Evolutionary conservation across 2,888 invertebrate genomes (phyloP).

Genomic region (Apotomis betuletana): DNA sequence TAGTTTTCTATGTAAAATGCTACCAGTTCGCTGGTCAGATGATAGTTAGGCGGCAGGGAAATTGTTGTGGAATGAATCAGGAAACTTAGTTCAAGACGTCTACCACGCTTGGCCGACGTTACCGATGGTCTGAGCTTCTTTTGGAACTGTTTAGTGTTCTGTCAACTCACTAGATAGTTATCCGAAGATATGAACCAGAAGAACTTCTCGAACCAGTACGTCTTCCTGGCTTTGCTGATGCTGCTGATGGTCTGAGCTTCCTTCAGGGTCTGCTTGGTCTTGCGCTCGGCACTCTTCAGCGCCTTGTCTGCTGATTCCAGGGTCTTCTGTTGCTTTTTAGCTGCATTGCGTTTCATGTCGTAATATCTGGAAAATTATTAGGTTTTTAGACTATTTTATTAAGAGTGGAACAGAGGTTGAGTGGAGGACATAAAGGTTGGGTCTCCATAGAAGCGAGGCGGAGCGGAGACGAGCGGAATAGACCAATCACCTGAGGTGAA

Average conservation of each 20-base stretch:
- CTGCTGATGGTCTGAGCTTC: constrained; percentile 95
- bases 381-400: neutral
- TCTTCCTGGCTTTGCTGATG: constrained; percentile 96
- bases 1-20: too few relatives aligned
- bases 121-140: too few relatives aligned
- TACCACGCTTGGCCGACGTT: too few relatives aligned
- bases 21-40: too few relatives aligned
- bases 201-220: constrained; percentile 99
- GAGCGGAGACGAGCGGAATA: too few relatives aligned
- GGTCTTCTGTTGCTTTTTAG: constrained; percentile 98
- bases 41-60: too few relatives aligned
- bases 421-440: neutral
- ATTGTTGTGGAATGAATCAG: too few relatives aligned
- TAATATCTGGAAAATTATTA: constrained; percentile 87
- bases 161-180: constrained; percentile 87
- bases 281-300: constrained; percentile 96
- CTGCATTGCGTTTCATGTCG: constrained; percentile 94
- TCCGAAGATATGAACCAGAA: constrained; percentile 99
- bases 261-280: constrained; percentile 96
- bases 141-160: neutral
- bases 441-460: too few relatives aligned
- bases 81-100: too few relatives aligned
- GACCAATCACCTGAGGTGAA: too few relatives aligned
- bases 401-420: neutral
- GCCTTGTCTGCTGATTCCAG: constrained; percentile 96